Conservation (phyloP, 2,797 vertebrate species). For the Scarus forsteni region DNA sequence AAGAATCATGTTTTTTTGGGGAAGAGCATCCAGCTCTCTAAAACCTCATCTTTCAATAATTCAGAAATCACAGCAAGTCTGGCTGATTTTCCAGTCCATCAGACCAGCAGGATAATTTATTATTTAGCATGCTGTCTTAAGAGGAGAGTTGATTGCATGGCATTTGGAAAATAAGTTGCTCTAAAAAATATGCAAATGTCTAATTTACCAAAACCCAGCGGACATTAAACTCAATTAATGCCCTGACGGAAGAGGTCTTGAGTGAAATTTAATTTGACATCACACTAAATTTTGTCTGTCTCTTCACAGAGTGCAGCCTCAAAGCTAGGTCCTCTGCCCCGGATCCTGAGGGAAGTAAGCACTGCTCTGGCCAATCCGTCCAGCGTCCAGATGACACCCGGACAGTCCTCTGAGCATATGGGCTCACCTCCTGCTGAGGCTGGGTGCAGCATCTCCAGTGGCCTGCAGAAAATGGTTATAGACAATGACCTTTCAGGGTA, state of each 20-base stretch:
- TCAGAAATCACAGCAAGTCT: constrained; percentile 54
- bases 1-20: constrained; percentile 13
- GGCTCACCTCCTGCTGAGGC: constrained; percentile 87
- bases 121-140: constrained; percentile 64
- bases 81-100: constrained; percentile 48
- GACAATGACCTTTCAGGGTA: constrained; percentile 97
- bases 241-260: constrained; percentile 1
- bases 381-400: constrained; percentile 82
- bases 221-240: constrained; percentile 34
- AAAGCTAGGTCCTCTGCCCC: constrained; percentile 94
- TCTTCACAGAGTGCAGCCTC: constrained; percentile 85
- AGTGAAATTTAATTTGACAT: constrained; percentile 25
- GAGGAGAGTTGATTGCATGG: constrained; percentile 37
- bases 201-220: constrained; percentile 26
- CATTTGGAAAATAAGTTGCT: constrained; percentile 19
- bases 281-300: constrained; percentile 10
- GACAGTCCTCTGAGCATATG: constrained; percentile 81
- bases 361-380: constrained; percentile 91
- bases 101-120: constrained; percentile 40
- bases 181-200: constrained; percentile 40
- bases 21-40: constrained; percentile 28
- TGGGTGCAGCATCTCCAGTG: constrained; percentile 90
- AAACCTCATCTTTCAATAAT: constrained; percentile 64
- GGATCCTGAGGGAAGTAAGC: constrained; percentile 95
- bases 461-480: constrained; percentile 98